Conservation (phyloP, 2,888 invertebrate genomes). For the Drosophila pegasa region DNA sequence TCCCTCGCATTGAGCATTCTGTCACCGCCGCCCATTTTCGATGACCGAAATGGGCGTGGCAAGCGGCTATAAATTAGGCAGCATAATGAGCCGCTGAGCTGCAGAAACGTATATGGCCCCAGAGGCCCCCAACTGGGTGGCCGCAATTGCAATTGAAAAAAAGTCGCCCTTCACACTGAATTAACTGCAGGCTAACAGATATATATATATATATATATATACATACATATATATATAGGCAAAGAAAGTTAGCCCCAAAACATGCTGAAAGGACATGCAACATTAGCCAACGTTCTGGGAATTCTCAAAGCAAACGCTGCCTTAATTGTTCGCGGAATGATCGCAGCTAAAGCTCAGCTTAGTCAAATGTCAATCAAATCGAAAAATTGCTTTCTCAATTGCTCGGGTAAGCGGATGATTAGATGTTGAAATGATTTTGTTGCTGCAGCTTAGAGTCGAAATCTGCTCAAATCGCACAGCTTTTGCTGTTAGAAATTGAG, state of each 20-base stretch:
- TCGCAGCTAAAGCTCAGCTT: not conserved
- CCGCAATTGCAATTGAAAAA: slow-evolving; percentile 15
- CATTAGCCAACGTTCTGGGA: not conserved
- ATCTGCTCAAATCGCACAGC: no score
- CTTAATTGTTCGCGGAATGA: slow-evolving; percentile 7
- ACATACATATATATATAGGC: not conserved
- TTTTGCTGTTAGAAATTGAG: no score
- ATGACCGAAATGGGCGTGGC: slow-evolving; percentile 50
- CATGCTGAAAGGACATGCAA: not conserved
- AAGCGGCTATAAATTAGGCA: slow-evolving; percentile 59
- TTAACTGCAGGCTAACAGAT: not conserved
- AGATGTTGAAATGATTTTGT: not conserved
- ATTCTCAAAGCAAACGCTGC: not conserved
- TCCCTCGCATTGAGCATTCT: no score
- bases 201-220: not conserved
- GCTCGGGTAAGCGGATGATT: not conserved
- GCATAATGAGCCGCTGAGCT: slow-evolving; percentile 74
- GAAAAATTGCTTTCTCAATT: not conserved
- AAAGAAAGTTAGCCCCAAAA: not conserved
- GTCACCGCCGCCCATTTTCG: slow-evolving; percentile 22
- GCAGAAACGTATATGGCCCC: slow-evolving; percentile 18
- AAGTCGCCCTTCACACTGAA: slow-evolving; percentile 5
- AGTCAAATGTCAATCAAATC: slow-evolving; percentile 6
- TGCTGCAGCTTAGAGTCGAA: not conserved
- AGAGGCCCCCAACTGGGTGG: slow-evolving; percentile 34